phyloP scores from a whole-genome alignment of 2,797 vertebrate species.

The Thalassophryne amazonica region DNA sequence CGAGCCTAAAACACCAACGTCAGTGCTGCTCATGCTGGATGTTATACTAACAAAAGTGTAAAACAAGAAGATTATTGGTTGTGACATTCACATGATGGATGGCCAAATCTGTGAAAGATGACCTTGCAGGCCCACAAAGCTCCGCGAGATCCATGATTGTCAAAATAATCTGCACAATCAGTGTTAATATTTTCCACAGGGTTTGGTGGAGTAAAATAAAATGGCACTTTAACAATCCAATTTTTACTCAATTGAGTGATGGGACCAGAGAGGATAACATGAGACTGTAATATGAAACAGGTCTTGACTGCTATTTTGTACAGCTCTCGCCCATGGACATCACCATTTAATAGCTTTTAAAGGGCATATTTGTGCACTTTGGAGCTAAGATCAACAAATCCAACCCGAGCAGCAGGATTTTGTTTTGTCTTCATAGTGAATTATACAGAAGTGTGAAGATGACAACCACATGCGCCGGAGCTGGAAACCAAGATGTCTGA shows the following conservation, averaged over 20 bases:
- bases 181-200: conserved; percentile 2
- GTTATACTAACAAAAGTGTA: no score
- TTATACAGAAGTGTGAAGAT: conserved; percentile 4
- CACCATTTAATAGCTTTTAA: conserved; percentile 16
- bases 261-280: conserved; percentile 1
- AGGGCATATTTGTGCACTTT: conserved; percentile 7
- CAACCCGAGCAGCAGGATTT: background rate
- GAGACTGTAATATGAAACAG: no score
- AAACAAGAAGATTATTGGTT: no score
- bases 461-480: conserved; percentile 14
- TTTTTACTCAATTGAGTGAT: background rate
- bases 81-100: no score
- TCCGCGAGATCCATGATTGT: background rate
- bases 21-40: no score
- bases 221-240: background rate
- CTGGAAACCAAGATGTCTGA: conserved; percentile 5
- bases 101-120: no score
- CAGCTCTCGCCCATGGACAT: background rate
- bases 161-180: background rate
- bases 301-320: background rate
- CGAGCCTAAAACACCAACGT: no score
- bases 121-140: background rate
- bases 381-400: conserved; percentile 35
- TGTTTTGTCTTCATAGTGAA: conserved; percentile 12
- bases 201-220: background rate